Base-by-base conservation (phyloP, 2,888 invertebrate genomes). In the Pyrocoelia pectoralis region DNA sequence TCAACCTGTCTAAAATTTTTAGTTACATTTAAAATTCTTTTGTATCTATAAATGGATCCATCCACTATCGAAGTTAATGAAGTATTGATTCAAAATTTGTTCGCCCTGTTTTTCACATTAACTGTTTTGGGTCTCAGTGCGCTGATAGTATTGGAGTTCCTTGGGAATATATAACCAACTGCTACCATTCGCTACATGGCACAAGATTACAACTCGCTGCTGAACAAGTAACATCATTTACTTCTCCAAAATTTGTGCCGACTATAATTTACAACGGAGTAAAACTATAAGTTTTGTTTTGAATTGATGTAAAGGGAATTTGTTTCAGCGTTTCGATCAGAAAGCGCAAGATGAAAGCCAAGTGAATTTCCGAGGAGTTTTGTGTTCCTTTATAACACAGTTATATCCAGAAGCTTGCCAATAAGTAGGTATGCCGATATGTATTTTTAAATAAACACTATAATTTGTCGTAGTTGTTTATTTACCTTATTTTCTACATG, bases 191-290 rank as follows among this genome's bases (percentile, higher is more conserved):
- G 0, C 71, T 72, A 1, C 72, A 76, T 57, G 87, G 87, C 0
- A 78, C 73, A 0, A 41, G 71, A 0, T 70, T 85, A 56, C 87
- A 86, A 69, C 75, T 86, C 1, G 68, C 77, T 24, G 84, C 86
- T 0, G 86, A 87, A 75, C 71, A 77, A 50, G 72, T 78, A 40
- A 87, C 87, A 0, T 76, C 75, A 1, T 70, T 69, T 5, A 70
- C 84, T 12, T 69, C 68, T 1, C 86, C 84, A 0, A 77, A 73
- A 57, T 86, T 84, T 71, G 78, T 87, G 57, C 87, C 87, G 0
- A 85, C 86, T 0, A 75, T 86, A 52, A 78, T 84, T 13, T 74
- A 84, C 38, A 77, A 85, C 67, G 80, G 79, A 70, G 87, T 87
- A 80, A 80, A 81, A 73, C 3, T 50, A 24, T n/a, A 13, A 24